phyloP scores from a whole-genome alignment of 2,113 vertebrate species.

The Sorex fumeus region DNA sequence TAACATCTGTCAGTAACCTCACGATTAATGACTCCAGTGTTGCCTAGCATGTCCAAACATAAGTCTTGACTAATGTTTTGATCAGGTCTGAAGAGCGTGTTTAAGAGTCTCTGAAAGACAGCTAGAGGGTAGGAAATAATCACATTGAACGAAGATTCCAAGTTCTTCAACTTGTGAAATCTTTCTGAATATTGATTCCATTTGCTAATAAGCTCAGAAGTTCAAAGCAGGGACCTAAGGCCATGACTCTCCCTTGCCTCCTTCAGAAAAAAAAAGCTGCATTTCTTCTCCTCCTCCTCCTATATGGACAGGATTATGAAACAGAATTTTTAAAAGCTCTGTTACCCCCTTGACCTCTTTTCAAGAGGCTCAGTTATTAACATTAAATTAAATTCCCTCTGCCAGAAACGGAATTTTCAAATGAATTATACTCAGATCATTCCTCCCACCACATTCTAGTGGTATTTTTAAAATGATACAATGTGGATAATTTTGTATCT shows the following conservation, averaged over 20 bases:
- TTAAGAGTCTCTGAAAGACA: conserved; percentile 84
- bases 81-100: conserved; percentile 81
- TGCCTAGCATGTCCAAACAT: conserved; percentile 84
- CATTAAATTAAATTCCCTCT: conserved; percentile 82
- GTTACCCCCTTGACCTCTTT: conserved; percentile 77
- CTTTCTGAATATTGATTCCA: conserved; percentile 88
- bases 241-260: conserved; percentile 77
- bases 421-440: conserved; percentile 83
- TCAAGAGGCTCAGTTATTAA: conserved; percentile 77
- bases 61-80: conserved; percentile 86
- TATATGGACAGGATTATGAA: conserved; percentile 85
- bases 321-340: conserved; percentile 79
- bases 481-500: conserved; percentile 60
- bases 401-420: conserved; percentile 79
- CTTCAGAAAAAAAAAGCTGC: conserved; percentile 77
- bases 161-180: conserved; percentile 85
- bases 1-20: conserved; percentile 82
- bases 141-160: conserved; percentile 85
- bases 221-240: conserved; percentile 88
- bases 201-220: conserved; percentile 88
- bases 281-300: conserved; percentile 71
- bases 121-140: conserved; percentile 89
- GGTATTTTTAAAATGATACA: conserved; percentile 80
- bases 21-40: conserved; percentile 82
- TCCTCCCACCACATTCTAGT: conserved; percentile 62